phyloP scores from a whole-genome alignment of 2,113 vertebrate species.

The Myrmecophaga tridactyla region DNA sequence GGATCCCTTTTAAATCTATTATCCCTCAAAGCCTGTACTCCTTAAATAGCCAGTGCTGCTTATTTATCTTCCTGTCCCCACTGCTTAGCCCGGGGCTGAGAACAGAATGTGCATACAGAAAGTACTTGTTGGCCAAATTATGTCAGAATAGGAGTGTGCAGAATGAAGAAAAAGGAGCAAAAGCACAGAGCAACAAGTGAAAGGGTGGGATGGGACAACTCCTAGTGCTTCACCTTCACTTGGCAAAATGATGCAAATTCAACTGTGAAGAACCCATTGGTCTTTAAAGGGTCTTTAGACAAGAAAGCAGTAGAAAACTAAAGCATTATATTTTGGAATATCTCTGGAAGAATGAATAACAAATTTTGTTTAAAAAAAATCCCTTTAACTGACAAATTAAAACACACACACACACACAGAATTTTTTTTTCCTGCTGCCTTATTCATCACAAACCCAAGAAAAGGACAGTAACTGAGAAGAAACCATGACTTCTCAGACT shows the following conservation, averaged over 20 bases:
- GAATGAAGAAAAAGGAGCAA: not conserved
- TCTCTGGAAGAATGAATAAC: not conserved
- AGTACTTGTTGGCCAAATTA: not conserved
- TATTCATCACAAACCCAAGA: too few relatives aligned
- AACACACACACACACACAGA: too few relatives aligned
- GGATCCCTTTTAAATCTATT: not conserved
- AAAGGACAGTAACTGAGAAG: not conserved
- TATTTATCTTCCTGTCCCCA: too few relatives aligned
- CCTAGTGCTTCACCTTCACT: too few relatives aligned
- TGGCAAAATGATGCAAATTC: not conserved
- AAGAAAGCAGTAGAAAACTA: not conserved
- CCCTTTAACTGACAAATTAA: too few relatives aligned
- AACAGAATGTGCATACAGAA: not conserved
- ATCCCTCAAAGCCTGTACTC: not conserved
- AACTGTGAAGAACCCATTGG: not conserved
- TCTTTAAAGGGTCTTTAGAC: not conserved
- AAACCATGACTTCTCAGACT: too few relatives aligned
- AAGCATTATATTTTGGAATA: not conserved
- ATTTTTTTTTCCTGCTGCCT: not conserved
- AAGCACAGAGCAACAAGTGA: too few relatives aligned
- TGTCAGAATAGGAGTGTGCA: too few relatives aligned
- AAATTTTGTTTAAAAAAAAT: not conserved
- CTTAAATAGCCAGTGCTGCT: too few relatives aligned
- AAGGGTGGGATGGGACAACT: too few relatives aligned
- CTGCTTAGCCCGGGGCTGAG: not conserved